Conservation (phyloP, 2,888 invertebrate genomes). For the Erebia aethiops region DNA sequence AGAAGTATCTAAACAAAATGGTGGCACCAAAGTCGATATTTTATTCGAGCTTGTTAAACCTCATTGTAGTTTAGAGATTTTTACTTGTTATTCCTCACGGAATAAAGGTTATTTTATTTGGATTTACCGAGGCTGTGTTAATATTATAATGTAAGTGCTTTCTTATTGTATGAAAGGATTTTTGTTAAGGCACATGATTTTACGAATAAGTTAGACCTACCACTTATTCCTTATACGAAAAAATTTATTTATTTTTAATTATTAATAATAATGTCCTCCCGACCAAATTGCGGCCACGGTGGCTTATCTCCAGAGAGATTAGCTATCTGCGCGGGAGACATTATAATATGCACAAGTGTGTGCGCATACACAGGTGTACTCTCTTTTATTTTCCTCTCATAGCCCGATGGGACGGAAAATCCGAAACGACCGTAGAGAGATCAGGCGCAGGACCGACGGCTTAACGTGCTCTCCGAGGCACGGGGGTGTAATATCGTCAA, state of each 20-base stretch:
- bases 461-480: too few relatives aligned
- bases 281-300: too few relatives aligned
- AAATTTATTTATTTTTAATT: slow-evolving; percentile 5
- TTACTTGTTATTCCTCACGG: slow-evolving; percentile 56
- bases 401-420: too few relatives aligned
- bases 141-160: slow-evolving; percentile 35
- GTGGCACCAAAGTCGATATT: slow-evolving; percentile 67
- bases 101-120: slow-evolving; percentile 48
- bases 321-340: too few relatives aligned
- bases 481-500: too few relatives aligned
- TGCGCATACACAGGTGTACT: too few relatives aligned
- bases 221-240: background rate
- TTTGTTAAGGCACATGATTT: slow-evolving; percentile 25
- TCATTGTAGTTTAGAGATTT: slow-evolving; percentile 65
- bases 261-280: background rate
- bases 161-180: slow-evolving; percentile 27
- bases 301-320: too few relatives aligned
- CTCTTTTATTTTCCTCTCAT: too few relatives aligned
- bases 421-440: too few relatives aligned
- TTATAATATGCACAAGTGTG: too few relatives aligned
- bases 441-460: too few relatives aligned
- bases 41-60: slow-evolving; percentile 75
- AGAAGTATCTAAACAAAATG: slow-evolving; percentile 42
- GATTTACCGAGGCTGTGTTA: slow-evolving; percentile 43
- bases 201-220: background rate